Evolutionary conservation across 2,113 vertebrate genomes (phyloP), one percentile per base, ranked within the genome.

Genomic region (Cichladusa arquata): DNA sequence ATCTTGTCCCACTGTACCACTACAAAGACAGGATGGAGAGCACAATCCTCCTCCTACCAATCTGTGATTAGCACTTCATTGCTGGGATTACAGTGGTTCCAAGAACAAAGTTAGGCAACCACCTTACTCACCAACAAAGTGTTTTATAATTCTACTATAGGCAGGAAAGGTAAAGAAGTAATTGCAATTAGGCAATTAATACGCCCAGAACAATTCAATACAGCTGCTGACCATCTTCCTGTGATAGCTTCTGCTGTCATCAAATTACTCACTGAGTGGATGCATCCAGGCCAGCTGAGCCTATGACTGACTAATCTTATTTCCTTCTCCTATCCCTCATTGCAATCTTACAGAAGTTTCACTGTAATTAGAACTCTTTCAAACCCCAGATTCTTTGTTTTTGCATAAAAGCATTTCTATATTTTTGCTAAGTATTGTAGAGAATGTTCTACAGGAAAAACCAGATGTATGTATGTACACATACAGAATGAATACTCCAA

Each of bases 261-360:
- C 0, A 0, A 40, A 50, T 92, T 93, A 93, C 47, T 97, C 91
- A 94, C 42, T 53, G 76, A 70, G 71, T 90, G 86, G 72, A 61
- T 87, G 53, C 65, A 64, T 25, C 60, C 56, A 81, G 83, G 71
- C 77, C 81, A 62, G 70, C 78, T 84, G 31, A 87, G 86, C 53
- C 36, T 69, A 40, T n/a, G 50, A 17, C 67, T 96, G 94, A 95
- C 69, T 96, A 84, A 93, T 94, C 62, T 80, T 61, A 92, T 60
- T 95, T 91, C 87, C 89, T 93, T 38, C 24, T 94, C 56, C 57
- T 70, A 51, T 33, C 25, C 34, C 2, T 10, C 29, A 84, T 76
- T 65, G 78, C 70, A 77, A 54, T 82, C 81, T 80, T 54, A 34
- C 0, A 42, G 47, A 86, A 70, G 47, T 74, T 62, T 60, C 66